These are phyloP conservation scores for Dinomys branickii DNA, from an alignment of 2,113 vertebrate species.

Conservation along the genomic window DNA sequence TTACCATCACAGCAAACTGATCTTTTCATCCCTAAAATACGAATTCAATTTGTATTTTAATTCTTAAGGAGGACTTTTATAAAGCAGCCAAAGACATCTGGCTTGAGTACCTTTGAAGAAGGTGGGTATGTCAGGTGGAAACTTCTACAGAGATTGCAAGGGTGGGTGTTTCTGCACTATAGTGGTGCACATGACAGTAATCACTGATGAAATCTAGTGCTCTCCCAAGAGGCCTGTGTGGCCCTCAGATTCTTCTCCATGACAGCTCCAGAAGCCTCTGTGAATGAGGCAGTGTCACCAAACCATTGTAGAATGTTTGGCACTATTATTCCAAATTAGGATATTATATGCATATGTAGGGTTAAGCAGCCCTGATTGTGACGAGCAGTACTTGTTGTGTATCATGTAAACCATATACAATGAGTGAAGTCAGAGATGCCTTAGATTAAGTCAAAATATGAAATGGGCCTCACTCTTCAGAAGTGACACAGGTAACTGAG, in stretches of 20 bases:
- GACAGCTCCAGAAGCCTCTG: neutral
- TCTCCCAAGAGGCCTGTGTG: neutral
- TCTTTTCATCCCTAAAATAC: neutral
- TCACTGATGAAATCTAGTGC: neutral
- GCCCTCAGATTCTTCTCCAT: neutral
- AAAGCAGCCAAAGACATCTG: neutral
- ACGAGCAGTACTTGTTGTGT: neutral
- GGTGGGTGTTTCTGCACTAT: neutral
- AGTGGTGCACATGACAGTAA: neutral
- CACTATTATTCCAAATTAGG: neutral
- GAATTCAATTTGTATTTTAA: neutral
- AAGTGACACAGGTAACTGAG: neutral
- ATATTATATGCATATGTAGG: neutral
- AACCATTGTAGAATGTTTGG: neutral
- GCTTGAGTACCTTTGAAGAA: neutral
- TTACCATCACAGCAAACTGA: neutral
- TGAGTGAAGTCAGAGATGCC: neutral
- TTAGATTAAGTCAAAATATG: neutral
- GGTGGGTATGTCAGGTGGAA: neutral
- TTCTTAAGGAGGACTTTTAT: neutral
- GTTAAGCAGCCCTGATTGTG: neutral
- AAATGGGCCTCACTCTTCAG: neutral
- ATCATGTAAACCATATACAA: neutral
- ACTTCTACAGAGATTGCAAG: neutral
- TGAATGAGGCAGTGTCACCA: neutral